Percentiles rank a stretch among this genome's conserved stretches.
Conservation (phyloP, 2,113 vertebrate species). For the Panthera uncia region DNA sequence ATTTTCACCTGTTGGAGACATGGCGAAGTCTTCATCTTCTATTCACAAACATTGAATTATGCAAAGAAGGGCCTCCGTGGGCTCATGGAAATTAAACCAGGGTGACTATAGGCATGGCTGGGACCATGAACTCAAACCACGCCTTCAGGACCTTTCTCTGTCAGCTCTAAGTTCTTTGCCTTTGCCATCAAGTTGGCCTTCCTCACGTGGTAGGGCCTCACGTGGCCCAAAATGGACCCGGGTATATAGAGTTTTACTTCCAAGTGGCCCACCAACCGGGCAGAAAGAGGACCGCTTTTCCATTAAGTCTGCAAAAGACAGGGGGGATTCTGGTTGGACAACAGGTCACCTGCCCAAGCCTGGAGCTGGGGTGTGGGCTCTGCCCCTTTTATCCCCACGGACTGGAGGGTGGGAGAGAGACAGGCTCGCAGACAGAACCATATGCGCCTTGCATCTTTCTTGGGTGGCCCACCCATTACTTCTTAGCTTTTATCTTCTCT, state of each 20-base stretch:
- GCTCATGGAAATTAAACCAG: background rate
- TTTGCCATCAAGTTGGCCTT: background rate
- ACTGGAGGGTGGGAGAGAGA: too few species aligned
- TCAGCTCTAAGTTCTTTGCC: background rate
- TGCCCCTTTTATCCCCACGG: background rate
- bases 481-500: background rate
- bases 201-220: accelerated
- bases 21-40: background rate
- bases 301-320: background rate
- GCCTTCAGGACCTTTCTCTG: background rate
- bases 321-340: background rate
- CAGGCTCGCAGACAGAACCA: too few species aligned
- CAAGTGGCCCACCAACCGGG: background rate
- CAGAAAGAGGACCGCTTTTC: background rate
- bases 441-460: background rate
- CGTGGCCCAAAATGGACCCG: background rate
- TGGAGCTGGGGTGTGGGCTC: background rate
- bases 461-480: background rate
- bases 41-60: background rate
- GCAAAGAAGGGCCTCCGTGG: background rate
- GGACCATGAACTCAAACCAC: background rate
- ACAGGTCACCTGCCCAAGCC: background rate
- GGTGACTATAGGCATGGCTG: background rate
- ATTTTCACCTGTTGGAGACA: background rate
- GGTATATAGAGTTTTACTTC: background rate